These are phyloP conservation scores for Zophobas atratus DNA, from an alignment of 1,140 invertebrate species.

Conservation along the genomic window DNA sequence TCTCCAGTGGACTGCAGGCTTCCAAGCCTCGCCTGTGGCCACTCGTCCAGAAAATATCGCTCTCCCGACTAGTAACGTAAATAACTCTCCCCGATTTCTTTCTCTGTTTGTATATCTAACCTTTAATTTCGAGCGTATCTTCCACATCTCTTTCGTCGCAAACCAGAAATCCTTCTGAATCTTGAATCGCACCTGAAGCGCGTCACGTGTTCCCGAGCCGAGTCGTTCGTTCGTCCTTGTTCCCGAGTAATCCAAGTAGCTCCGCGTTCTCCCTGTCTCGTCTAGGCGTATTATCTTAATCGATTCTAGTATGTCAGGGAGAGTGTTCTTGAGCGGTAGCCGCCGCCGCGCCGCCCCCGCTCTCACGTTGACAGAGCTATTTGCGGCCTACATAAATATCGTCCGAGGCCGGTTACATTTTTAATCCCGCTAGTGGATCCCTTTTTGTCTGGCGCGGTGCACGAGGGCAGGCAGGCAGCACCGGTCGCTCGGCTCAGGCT, in stretches of 20 bases:
- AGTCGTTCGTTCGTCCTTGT: too few species aligned
- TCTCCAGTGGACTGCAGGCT: too few species aligned
- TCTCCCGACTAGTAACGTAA: too few species aligned
- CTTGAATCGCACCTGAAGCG: too few species aligned
- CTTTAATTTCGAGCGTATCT: too few species aligned
- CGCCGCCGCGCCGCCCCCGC: neutral
- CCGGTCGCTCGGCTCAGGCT: neutral
- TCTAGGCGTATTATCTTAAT: constrained; percentile 62
- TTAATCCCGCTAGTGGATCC: constrained; percentile 53
- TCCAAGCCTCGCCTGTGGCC: too few species aligned
- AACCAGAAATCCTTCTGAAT: too few species aligned
- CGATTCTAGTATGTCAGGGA: constrained; percentile 48
- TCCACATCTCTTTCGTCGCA: too few species aligned
- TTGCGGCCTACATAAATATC: constrained; percentile 58
- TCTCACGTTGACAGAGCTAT: constrained; percentile 42
- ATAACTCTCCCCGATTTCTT: too few species aligned
- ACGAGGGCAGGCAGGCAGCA: neutral
- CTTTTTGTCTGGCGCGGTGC: constrained; percentile 6
- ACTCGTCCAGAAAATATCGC: too few species aligned
- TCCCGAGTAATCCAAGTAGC: constrained; percentile 12
- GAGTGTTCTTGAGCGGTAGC: constrained; percentile 1
- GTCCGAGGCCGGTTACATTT: constrained; percentile 54
- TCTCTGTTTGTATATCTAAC: too few species aligned
- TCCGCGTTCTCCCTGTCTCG: constrained; percentile 26
- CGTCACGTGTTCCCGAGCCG: too few species aligned